Evolutionary conservation across 2,888 invertebrate genomes (phyloP).

Genomic region (Cephus rjabovi): DNA sequence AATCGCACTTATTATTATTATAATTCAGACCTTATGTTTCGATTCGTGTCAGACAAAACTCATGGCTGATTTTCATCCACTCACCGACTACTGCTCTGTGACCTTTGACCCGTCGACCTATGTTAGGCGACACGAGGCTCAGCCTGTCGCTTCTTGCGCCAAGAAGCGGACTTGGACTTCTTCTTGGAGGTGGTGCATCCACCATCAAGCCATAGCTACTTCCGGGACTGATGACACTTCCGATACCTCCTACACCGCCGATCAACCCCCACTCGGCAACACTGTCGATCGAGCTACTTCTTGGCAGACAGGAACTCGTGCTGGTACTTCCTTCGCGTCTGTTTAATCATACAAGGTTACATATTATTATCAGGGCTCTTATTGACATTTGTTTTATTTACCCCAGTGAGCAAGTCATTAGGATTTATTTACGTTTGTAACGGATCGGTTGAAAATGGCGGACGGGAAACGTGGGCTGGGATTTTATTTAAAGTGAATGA

Average conservation of each 20-base stretch:
- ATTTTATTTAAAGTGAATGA: too few species aligned
- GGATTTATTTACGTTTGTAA: too few species aligned
- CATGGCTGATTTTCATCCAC: slow-evolving; percentile 44
- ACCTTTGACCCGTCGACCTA: slow-evolving; percentile 81
- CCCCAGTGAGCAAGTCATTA: too few species aligned
- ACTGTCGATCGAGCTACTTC: slow-evolving; percentile 83
- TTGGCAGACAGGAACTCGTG: slow-evolving; percentile 67
- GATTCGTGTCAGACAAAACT: too few species aligned
- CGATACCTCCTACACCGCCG: slow-evolving; percentile 52
- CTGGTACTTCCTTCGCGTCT: slow-evolving; percentile 53
- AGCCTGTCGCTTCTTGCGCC: slow-evolving; percentile 69
- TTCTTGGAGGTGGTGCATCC: slow-evolving; percentile 57
- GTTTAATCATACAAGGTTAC: not conserved
- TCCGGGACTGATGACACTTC: slow-evolving; percentile 61
- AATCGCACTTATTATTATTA: too few species aligned
- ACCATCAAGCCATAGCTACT: slow-evolving; percentile 62
- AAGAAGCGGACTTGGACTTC: slow-evolving; percentile 64
- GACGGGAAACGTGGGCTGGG: too few species aligned
- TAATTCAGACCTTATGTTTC: too few species aligned
- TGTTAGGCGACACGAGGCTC: slow-evolving; percentile 80
- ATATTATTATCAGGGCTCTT: too few species aligned
- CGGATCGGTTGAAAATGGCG: too few species aligned
- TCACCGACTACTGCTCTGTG: slow-evolving; percentile 81
- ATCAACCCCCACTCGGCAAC: slow-evolving; percentile 55
- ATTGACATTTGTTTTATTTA: too few species aligned